Evolutionary conservation across 2,113 vertebrate genomes (phyloP).

Genomic region (Callopanchax toddi): DNA sequence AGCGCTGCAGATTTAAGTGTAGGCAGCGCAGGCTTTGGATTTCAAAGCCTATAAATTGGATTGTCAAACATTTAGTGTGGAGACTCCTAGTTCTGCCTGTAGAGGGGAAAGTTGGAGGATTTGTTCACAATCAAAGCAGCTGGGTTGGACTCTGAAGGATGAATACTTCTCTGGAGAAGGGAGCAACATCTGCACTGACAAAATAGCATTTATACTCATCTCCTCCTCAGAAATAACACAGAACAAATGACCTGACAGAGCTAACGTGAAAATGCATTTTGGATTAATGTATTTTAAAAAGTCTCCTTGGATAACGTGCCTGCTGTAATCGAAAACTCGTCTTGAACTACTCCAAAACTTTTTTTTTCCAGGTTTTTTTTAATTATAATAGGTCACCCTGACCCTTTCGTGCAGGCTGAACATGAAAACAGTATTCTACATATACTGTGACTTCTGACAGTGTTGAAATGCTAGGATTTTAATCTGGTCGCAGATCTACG

Average conservation of each 20-base stretch:
- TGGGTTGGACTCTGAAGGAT: constrained; percentile 33
- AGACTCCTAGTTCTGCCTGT: constrained; percentile 23
- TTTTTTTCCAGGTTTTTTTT: no score
- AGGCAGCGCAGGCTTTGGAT: not conserved
- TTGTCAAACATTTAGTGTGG: constrained; percentile 23
- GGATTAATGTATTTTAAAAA: constrained; percentile 43
- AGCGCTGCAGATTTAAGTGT: no score
- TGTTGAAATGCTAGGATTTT: no score
- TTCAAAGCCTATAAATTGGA: constrained; percentile 4
- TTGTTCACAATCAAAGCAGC: constrained; percentile 43
- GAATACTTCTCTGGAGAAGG: constrained; percentile 51
- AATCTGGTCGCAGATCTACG: no score
- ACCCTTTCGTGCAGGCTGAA: no score
- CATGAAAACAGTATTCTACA: no score
- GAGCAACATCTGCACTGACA: constrained; percentile 48
- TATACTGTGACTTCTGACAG: no score
- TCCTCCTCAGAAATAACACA: constrained; percentile 58
- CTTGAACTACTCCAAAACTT: not conserved
- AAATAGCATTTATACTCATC: constrained; percentile 67
- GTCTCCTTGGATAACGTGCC: constrained; percentile 27
- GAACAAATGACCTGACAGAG: constrained; percentile 59
- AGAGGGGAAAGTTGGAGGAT: constrained; percentile 14
- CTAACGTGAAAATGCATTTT: constrained; percentile 49
- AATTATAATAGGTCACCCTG: no score
- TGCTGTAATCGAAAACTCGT: constrained; percentile 39